phyloP scores from a whole-genome alignment of 2,888 invertebrate genomes.

The Metellina segmentata region DNA sequence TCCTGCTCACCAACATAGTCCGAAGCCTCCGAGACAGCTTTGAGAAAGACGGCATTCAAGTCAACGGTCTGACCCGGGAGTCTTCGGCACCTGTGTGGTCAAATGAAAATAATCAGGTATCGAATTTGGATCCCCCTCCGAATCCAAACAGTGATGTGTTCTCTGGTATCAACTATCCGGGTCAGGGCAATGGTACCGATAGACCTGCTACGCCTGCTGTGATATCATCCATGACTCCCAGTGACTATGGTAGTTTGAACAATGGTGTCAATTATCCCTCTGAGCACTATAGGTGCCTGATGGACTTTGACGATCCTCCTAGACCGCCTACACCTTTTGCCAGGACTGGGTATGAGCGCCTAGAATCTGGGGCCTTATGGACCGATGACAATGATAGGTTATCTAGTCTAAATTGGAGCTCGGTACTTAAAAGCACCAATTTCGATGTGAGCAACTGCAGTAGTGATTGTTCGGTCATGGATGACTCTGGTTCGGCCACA shows the following conservation, averaged over 20 bases:
- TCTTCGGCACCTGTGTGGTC: constrained; percentile 70
- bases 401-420: constrained; percentile 94
- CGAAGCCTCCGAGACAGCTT: constrained; percentile 94
- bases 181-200: constrained; percentile 49
- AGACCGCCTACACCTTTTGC: constrained; percentile 76
- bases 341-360: constrained; percentile 66
- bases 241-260: constrained; percentile 33
- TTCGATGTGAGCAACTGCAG: constrained; percentile 57
- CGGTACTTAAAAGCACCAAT: constrained; percentile 86
- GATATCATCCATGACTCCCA: constrained; percentile 50
- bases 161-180: constrained; percentile 24
- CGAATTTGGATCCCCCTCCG: constrained; percentile 33
- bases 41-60: constrained; percentile 84
- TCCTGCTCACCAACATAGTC: constrained; percentile 95
- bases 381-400: constrained; percentile 84
- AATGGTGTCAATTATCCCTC: constrained; percentile 19
- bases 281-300: constrained; percentile 77
- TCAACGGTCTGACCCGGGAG: constrained; percentile 73
- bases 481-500: constrained; percentile 62
- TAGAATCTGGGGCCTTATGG: constrained; percentile 77
- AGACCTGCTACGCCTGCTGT: constrained; percentile 66
- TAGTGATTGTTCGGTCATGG: constrained; percentile 63
- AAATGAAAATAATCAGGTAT: constrained; percentile 42
- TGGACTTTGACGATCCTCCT: constrained; percentile 77
- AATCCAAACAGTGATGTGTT: constrained; percentile 23